Evolutionary conservation across 2,113 vertebrate species (phyloP), one percentile per base, ranked within the genome.

Genomic region (Eublepharis macularius): DNA sequence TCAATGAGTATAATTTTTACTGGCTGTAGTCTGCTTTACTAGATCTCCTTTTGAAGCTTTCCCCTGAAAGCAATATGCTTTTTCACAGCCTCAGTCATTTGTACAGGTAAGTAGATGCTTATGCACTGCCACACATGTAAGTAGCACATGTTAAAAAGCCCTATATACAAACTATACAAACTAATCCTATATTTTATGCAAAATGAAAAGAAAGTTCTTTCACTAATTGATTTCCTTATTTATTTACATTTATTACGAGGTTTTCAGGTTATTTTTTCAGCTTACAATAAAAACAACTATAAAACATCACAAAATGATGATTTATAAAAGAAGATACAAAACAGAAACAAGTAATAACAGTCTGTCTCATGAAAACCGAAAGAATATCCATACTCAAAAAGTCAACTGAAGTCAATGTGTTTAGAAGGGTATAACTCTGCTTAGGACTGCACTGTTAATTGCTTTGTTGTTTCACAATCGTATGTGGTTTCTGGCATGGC

Each of bases 1-100:
- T 87, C 80, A 87, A 29, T 87, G 54, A 34, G 41, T 17, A 72
- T 73, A n/a, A 0, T 83, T 81, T 34, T 24, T 32, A 57, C 10
- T 26, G 69, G 77, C 10, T 43, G 78, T 47, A 91, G 86, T 76
- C 36, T 73, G 26, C 49, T 88, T n/a, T 45, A 8, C 6, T 54
- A 82, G 54, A 77, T 78, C 80, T 75, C 84, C 32, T 84, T 88
- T 82, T 84, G 86, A 89, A 93, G 34, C 32, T 81, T 80, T n/a
- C 47, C 24, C 65, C 39, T 4, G 57, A 89, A 81, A 84, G n/a
- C 7, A 86, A 69, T 81, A 17, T 21, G 26, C 24, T 63, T 87
- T 82, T 88, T 88, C 74, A 57, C 34, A 78, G n/a, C 45, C 63
- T 39, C 10, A 77, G 81, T 89, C 86, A 87, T 60, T 41, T 60